Evolutionary conservation across 2,113 vertebrate species (phyloP).

Genomic region (Gymnocephalus cernua): DNA sequence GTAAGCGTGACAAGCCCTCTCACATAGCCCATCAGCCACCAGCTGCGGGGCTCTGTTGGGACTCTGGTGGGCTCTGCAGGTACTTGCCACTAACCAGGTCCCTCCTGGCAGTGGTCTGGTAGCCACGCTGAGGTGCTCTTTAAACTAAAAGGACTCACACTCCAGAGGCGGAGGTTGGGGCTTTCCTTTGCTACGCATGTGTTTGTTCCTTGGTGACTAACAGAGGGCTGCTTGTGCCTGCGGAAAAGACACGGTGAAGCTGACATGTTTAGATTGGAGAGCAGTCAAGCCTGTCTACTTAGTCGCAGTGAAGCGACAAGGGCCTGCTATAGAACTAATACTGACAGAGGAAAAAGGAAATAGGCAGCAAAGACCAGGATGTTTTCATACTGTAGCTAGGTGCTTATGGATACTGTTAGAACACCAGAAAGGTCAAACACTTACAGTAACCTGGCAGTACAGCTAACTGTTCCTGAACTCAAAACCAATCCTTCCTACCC

Average conservation of each 20-base stretch:
- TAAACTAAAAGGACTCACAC: conserved; percentile 55
- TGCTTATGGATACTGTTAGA: conserved; percentile 60
- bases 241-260: conserved; percentile 63
- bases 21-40: conserved; percentile 55
- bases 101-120: conserved; percentile 50
- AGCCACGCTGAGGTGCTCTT: conserved; percentile 59
- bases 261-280: conserved; percentile 78
- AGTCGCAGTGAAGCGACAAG: conserved; percentile 53
- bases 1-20: conserved; percentile 61
- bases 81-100: conserved; percentile 54
- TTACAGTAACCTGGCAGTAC: conserved; percentile 55
- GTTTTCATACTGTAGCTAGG: conserved; percentile 63
- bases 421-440: conserved; percentile 55
- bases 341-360: conserved; percentile 60
- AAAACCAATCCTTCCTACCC: conserved; percentile 31
- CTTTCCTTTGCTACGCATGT: conserved; percentile 58
- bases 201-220: conserved; percentile 74
- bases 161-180: conserved; percentile 45
- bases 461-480: conserved; percentile 40
- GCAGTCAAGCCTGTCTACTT: conserved; percentile 68
- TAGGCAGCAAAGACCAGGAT: conserved; percentile 61
- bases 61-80: conserved; percentile 52
- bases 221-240: conserved; percentile 70
- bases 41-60: conserved; percentile 49
- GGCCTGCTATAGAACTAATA: conserved; percentile 57